These are phyloP conservation scores for Muscina levida DNA, from an alignment of 2,888 invertebrate species.

Conservation along the genomic window DNA sequence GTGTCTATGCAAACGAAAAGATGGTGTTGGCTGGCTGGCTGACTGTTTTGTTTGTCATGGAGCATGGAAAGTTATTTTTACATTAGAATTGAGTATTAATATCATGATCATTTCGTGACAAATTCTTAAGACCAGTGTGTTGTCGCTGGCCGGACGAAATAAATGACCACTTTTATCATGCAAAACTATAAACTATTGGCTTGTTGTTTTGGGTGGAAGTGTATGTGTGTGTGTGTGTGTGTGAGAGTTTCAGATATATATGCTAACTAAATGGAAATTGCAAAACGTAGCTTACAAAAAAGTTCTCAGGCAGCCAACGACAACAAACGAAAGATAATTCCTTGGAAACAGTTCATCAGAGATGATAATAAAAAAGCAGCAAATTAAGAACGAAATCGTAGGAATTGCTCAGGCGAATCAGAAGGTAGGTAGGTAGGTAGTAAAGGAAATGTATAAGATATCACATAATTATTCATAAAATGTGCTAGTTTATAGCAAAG, in stretches of 20 bases:
- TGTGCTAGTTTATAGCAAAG: too few relatives aligned
- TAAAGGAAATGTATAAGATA: too few relatives aligned
- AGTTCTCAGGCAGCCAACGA: background rate
- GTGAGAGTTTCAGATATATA: background rate
- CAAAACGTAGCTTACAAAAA: background rate
- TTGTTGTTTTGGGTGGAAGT: too few relatives aligned
- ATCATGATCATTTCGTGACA: slow-evolving; percentile 64
- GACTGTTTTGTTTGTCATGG: slow-evolving; percentile 1
- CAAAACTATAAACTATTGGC: slow-evolving; percentile 53
- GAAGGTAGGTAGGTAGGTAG: too few relatives aligned
- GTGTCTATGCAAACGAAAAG: slow-evolving; percentile 38
- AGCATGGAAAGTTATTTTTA: slow-evolving; percentile 48
- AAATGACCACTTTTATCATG: slow-evolving; percentile 56
- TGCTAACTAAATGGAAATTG: slow-evolving; percentile 38
- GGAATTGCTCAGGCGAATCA: too few relatives aligned
- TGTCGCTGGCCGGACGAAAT: slow-evolving; percentile 24
- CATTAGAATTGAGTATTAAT: slow-evolving; percentile 55
- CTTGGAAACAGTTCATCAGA: slow-evolving; percentile 11
- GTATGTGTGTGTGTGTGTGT: too few relatives aligned
- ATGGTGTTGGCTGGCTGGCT: slow-evolving; percentile 1
- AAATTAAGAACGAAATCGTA: too few relatives aligned
- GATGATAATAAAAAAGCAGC: too few relatives aligned
- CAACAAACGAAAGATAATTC: slow-evolving; percentile 2
- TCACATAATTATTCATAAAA: too few relatives aligned
- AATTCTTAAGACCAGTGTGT: slow-evolving; percentile 46